Evolutionary conservation across 2,888 invertebrate genomes (phyloP).

Genomic region (Celastrina argiolus): DNA sequence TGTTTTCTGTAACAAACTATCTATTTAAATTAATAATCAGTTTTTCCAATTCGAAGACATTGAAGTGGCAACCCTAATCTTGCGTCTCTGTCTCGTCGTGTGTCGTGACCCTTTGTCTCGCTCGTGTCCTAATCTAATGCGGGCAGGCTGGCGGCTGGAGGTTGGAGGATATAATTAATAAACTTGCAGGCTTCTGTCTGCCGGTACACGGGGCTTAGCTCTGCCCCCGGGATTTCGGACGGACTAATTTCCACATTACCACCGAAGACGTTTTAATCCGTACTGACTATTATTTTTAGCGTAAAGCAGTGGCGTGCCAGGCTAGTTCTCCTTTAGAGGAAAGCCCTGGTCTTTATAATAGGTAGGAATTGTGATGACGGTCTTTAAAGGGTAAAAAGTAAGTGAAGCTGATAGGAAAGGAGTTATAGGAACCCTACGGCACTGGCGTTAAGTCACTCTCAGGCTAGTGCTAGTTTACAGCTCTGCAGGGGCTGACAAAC

Average conservation of each 20-base stretch:
- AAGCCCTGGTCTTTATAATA: too few species aligned
- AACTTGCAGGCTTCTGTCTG: slow-evolving; percentile 17
- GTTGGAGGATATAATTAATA: slow-evolving; percentile 17
- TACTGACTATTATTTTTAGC: slow-evolving; percentile 11
- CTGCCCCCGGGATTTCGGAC: slow-evolving; percentile 6
- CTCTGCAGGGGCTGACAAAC: too few species aligned
- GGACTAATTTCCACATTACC: slow-evolving; percentile 16
- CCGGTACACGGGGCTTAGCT: slow-evolving; percentile 10
- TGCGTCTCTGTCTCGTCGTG: not conserved
- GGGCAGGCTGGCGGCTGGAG: too few species aligned
- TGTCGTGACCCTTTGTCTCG: not conserved
- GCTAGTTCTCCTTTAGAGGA: too few species aligned
- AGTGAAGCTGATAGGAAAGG: too few species aligned
- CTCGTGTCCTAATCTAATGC: slow-evolving; percentile 12
- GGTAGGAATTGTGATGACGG: too few species aligned
- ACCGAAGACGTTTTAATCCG: slow-evolving; percentile 13
- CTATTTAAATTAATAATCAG: not conserved
- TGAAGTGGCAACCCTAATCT: not conserved
- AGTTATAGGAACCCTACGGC: too few species aligned
- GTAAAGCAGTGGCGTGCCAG: too few species aligned
- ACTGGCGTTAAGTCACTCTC: too few species aligned
- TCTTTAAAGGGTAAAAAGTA: too few species aligned
- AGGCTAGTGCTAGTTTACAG: too few species aligned
- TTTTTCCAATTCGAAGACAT: not conserved
- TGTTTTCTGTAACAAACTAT: not conserved